phyloP scores from a whole-genome alignment of 2,113 vertebrate species.

The Lutjanus erythropterus region DNA sequence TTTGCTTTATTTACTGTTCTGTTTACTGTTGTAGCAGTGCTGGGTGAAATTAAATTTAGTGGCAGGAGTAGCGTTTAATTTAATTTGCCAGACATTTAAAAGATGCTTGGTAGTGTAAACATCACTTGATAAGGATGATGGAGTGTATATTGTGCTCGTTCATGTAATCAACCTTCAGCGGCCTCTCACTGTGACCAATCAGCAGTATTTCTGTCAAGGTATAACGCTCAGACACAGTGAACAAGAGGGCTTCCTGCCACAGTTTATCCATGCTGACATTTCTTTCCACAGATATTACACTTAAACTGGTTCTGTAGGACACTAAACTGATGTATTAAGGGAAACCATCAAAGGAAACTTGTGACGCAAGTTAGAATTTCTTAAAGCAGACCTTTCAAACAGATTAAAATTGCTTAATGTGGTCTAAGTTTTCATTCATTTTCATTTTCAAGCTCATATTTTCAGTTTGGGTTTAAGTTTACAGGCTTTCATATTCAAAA shows the following conservation, averaged over 20 bases:
- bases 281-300: too few species aligned
- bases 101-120: slow-evolving; percentile 47
- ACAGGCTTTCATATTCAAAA: too few species aligned
- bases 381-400: not conserved
- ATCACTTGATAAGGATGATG: slow-evolving; percentile 43
- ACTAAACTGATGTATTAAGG: too few species aligned
- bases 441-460: too few species aligned
- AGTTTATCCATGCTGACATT: not conserved
- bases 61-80: slow-evolving; percentile 53
- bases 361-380: not conserved
- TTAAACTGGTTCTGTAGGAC: too few species aligned
- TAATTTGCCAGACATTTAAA: slow-evolving; percentile 55
- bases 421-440: too few species aligned
- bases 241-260: not conserved
- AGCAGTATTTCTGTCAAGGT: slow-evolving; percentile 32
- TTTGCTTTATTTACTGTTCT: slow-evolving; percentile 62
- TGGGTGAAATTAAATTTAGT: slow-evolving; percentile 51
- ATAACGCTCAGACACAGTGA: not conserved
- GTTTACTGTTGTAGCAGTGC: slow-evolving; percentile 30
- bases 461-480: too few species aligned
- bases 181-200: slow-evolving; percentile 29
- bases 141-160: slow-evolving; percentile 21
- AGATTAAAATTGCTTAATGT: too few species aligned
- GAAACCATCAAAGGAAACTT: too few species aligned
- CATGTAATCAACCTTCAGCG: slow-evolving; percentile 14